Conservation (phyloP, 1,140 invertebrate species). For the Drosophila malerkotliana region DNA sequence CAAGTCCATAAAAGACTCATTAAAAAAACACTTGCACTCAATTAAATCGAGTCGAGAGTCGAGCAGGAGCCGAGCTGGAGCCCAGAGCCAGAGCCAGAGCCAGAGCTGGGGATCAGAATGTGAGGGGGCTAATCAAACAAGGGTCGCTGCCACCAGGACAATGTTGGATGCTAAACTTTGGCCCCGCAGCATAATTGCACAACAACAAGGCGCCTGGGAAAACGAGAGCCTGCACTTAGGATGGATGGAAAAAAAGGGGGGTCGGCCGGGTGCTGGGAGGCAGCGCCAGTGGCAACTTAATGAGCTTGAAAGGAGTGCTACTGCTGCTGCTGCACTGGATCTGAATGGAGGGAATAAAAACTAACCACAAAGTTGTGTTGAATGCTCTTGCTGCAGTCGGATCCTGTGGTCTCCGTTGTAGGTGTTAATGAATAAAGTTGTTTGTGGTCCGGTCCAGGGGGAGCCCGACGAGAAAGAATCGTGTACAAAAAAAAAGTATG, state of each 20-base stretch:
- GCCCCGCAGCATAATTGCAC: conserved; percentile 57
- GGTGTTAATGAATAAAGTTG: conserved; percentile 83
- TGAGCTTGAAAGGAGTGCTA: conserved; percentile 49
- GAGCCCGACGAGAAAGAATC: conserved; percentile 40
- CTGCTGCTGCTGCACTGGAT: not conserved
- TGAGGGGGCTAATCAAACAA: conserved; percentile 75
- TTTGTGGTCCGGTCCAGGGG: conserved; percentile 61
- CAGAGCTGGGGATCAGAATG: conserved; percentile 10
- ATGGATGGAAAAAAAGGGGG: not conserved
- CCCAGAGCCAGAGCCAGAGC: too few species aligned
- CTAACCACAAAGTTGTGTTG: conserved; percentile 81
- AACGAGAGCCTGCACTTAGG: conserved; percentile 60
- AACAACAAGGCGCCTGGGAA: conserved; percentile 51
- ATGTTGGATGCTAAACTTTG: conserved; percentile 64
- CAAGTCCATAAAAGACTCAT: conserved; percentile 76
- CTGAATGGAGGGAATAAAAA: conserved; percentile 45
- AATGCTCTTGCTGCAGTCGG: conserved; percentile 57
- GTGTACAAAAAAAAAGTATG: conserved; percentile 55
- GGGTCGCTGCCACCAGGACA: conserved; percentile 60
- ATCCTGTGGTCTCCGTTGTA: conserved; percentile 62
- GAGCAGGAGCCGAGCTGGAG: conserved; percentile 2
- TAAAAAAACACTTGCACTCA: conserved; percentile 80
- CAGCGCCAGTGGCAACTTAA: conserved; percentile 59
- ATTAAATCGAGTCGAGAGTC: conserved; percentile 62
- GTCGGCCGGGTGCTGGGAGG: not conserved